phyloP scores from a whole-genome alignment of 2,888 invertebrate species.

The Antheraea yamamai region DNA sequence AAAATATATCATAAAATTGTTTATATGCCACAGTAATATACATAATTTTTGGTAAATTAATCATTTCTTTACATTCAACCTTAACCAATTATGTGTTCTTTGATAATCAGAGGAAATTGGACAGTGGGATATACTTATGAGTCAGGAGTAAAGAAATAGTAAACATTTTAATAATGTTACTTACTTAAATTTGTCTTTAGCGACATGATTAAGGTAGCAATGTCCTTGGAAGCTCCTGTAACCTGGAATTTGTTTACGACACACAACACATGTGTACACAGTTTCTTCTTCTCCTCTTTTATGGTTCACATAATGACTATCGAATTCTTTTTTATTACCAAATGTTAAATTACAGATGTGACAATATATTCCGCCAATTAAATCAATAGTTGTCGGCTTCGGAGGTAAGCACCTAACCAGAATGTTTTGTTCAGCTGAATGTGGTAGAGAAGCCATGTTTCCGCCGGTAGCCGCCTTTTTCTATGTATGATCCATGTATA shows the following conservation, averaged over 20 bases:
- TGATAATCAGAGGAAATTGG: no score
- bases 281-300: slow-evolving; percentile 51
- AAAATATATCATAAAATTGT: no score
- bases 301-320: slow-evolving; percentile 76
- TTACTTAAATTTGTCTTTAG: slow-evolving; percentile 80
- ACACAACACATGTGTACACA: slow-evolving; percentile 82
- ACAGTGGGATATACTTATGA: no score
- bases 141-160: no score
- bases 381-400: slow-evolving; percentile 67
- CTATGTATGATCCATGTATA: slow-evolving; percentile 73
- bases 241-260: slow-evolving; percentile 76
- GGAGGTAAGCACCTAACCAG: slow-evolving; percentile 26
- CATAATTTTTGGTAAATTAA: no score
- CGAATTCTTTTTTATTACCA: slow-evolving; percentile 77
- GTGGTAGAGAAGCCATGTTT: slow-evolving; percentile 13
- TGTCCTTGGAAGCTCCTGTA: slow-evolving; percentile 83
- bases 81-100: no score
- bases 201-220: slow-evolving; percentile 81
- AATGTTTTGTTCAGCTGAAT: slow-evolving; percentile 2
- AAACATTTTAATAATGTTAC: slow-evolving; percentile 31
- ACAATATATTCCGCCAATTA: slow-evolving; percentile 81
- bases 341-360: slow-evolving; percentile 78
- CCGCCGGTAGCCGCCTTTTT: slow-evolving; percentile 23
- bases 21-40: no score
- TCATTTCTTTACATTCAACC: no score